phyloP scores from a whole-genome alignment of 37 sponge, comb jelly and placozoan species.

The Spongilla lacustris region DNA sequence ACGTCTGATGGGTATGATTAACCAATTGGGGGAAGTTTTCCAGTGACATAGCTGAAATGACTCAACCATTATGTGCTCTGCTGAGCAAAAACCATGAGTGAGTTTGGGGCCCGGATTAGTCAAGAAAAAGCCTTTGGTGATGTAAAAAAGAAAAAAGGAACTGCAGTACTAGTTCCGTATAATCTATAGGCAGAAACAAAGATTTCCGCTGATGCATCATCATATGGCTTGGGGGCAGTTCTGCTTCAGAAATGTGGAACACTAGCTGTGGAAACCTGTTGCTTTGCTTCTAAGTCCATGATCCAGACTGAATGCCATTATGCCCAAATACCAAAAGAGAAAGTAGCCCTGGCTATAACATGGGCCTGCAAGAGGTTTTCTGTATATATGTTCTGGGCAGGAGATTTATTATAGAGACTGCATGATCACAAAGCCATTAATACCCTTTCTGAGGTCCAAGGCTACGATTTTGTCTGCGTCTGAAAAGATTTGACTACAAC shows the following conservation, averaged over 20 bases:
- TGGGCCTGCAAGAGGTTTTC: slow-evolving; percentile 31
- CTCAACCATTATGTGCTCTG: slow-evolving; percentile 17
- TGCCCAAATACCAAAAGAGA: slow-evolving; percentile 20
- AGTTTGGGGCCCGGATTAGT: slow-evolving; percentile 8
- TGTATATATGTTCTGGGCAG: slow-evolving; percentile 18
- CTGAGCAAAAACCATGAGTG: slow-evolving; percentile 13
- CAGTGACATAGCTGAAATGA: slow-evolving; percentile 11
- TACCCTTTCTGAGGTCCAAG: slow-evolving; percentile 27
- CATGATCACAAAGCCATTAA: slow-evolving; percentile 47
- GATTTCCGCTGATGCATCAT: slow-evolving; percentile 27
- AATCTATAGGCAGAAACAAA: not conserved
- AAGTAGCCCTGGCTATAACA: slow-evolving; percentile 13
- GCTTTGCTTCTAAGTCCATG: slow-evolving; percentile 27
- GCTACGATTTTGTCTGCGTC: slow-evolving; percentile 12
- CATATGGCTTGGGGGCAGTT: slow-evolving; percentile 29
- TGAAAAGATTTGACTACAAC: slow-evolving; percentile 25
- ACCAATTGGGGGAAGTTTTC: slow-evolving; percentile 28
- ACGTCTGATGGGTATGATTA: slow-evolving; percentile 15
- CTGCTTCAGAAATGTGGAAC: slow-evolving; percentile 7
- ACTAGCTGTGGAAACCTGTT: slow-evolving; percentile 20
- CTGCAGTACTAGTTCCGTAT: slow-evolving; percentile 17
- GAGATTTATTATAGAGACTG: slow-evolving; percentile 13
- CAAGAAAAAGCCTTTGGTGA: slow-evolving; percentile 9
- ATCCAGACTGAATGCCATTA: slow-evolving; percentile 3
- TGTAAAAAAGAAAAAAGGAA: slow-evolving; percentile 20